Percentiles rank a stretch among this genome's conserved stretches.
phyloP scores from a whole-genome alignment of 2,797 vertebrate genomes.

The Myotis planiceps region DNA sequence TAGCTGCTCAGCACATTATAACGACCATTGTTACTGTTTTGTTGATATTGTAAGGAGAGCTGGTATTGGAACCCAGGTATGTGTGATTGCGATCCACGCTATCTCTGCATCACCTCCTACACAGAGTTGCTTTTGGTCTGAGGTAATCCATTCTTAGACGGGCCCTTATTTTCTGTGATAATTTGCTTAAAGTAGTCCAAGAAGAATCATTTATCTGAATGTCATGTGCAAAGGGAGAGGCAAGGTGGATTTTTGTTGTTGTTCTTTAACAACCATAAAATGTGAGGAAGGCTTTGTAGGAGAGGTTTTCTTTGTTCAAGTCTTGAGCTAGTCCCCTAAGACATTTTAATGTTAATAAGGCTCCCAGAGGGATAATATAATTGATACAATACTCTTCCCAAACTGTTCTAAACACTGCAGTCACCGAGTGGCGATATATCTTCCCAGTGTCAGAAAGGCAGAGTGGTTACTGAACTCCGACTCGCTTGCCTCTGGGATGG shows the following conservation, averaged over 20 bases:
- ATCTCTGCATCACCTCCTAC: neutral
- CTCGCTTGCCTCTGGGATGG: neutral
- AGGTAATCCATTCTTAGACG: conserved; percentile 30
- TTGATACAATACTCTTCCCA: conserved; percentile 66
- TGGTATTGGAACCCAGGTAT: neutral
- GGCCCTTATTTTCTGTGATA: conserved; percentile 44
- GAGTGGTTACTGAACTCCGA: neutral
- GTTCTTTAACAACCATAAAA: conserved; percentile 61
- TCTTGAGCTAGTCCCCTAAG: conserved; percentile 61
- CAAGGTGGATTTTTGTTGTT: conserved; percentile 21
- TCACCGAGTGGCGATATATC: conserved; percentile 57
- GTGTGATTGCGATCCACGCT: neutral
- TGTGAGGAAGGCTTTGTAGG: conserved; percentile 47
- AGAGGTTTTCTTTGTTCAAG: conserved; percentile 69
- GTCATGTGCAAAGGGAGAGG: conserved; percentile 20
- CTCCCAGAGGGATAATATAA: conserved; percentile 72
- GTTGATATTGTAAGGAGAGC: neutral
- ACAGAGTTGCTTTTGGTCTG: neutral
- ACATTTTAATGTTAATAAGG: conserved; percentile 74
- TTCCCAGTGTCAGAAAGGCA: conserved; percentile 49
- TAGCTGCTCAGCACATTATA: conserved; percentile 4
- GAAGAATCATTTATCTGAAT: conserved; percentile 36
- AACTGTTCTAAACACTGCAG: conserved; percentile 46
- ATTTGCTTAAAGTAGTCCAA: conserved; percentile 59
- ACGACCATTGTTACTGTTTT: neutral